Evolutionary conservation across 2,888 invertebrate genomes (phyloP).

Genomic region (Amblyteles armatorius): DNA sequence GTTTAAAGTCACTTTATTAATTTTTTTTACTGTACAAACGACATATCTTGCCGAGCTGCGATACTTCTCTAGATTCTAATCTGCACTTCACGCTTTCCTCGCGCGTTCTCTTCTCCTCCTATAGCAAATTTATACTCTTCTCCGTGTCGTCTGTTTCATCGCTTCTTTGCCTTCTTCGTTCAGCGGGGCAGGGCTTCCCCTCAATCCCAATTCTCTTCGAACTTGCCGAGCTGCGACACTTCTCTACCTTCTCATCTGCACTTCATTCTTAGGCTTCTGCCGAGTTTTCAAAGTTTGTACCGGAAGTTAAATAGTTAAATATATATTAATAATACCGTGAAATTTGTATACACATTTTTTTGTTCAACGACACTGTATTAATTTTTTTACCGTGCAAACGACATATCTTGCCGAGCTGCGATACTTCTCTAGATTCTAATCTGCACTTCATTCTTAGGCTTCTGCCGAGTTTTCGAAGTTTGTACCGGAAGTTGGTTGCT

Average conservation of each 20-base stretch:
- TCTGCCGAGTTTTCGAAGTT: not conserved
- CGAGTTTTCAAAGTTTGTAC: not conserved
- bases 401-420: too few relatives aligned
- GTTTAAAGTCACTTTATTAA: too few relatives aligned
- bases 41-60: too few relatives aligned
- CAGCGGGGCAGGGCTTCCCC: not conserved
- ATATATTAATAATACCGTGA: too few relatives aligned
- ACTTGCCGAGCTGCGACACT: slow-evolving; percentile 3
- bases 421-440: too few relatives aligned
- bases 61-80: too few relatives aligned
- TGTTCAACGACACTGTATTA: too few relatives aligned
- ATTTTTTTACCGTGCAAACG: too few relatives aligned
- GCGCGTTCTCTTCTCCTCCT: slow-evolving; percentile 54
- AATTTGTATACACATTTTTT: too few relatives aligned
- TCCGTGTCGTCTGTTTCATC: slow-evolving; percentile 11
- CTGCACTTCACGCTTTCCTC: too few relatives aligned
- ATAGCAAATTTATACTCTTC: slow-evolving; percentile 31
- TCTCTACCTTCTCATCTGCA: slow-evolving; percentile 30
- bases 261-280: slow-evolving; percentile 9
- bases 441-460: slow-evolving; percentile 9
- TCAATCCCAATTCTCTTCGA: not conserved
- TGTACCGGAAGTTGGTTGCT: not conserved
- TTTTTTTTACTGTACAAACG: too few relatives aligned
- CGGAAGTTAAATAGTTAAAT: too few relatives aligned
- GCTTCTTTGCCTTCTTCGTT: not conserved